Percentiles rank a stretch among this genome's conserved stretches.
Conservation (phyloP, 2,113 vertebrate genomes). For the cat (Felis catus) region F.catus_Fca126_mat1.0 CM031416.1:15557501-15558000, state of each 20-base stretch:
- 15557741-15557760: background rate
- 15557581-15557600: background rate
- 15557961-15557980: background rate
- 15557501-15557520: background rate
- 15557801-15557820: background rate
- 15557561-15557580: background rate
- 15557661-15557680: background rate
- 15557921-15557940: background rate
- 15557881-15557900: background rate
- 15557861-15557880: background rate
- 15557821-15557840: background rate
- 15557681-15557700: background rate
- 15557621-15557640: background rate
- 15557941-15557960: background rate
- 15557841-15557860: background rate
- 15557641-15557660: fast-evolving
- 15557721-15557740: background rate
- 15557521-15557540: background rate
- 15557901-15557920: background rate
- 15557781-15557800: background rate
- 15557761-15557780: background rate
- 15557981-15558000: background rate
- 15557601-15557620: background rate
- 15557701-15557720: background rate
- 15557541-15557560: background rate